Evolutionary conservation across 2,797 vertebrate species (phyloP).

Genomic region (Melanotaenia nigrans): DNA sequence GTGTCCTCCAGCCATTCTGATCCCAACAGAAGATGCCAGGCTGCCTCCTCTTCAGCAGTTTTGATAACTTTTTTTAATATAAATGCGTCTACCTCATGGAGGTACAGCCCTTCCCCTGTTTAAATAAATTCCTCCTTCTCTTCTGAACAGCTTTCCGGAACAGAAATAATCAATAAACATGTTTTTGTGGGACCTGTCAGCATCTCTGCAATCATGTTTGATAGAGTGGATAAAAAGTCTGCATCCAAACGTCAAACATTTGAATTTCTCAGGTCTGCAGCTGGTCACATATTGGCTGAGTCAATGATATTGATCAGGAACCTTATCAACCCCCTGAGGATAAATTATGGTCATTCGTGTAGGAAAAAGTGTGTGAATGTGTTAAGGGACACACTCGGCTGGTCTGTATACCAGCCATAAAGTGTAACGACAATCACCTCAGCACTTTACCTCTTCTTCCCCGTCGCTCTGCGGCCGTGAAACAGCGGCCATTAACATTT

Average conservation of each 20-base stretch:
- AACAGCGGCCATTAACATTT: slow-evolving; percentile 78
- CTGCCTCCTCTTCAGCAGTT: too few species aligned
- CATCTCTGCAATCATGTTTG: slow-evolving; percentile 19
- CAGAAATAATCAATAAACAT: neutral
- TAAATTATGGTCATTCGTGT: slow-evolving; percentile 32
- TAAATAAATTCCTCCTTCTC: neutral
- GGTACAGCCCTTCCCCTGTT: too few species aligned
- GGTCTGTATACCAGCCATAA: slow-evolving; percentile 61
- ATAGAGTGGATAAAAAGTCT: slow-evolving; percentile 16
- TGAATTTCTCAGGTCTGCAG: slow-evolving; percentile 7
- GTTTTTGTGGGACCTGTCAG: slow-evolving; percentile 8
- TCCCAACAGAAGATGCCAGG: too few species aligned
- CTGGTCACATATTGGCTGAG: slow-evolving; percentile 33
- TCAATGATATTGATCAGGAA: slow-evolving; percentile 47
- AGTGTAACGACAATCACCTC: slow-evolving; percentile 62
- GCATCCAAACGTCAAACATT: slow-evolving; percentile 13
- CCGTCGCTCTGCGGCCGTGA: slow-evolving; percentile 56
- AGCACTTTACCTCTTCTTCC: slow-evolving; percentile 51
- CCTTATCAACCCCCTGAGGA: slow-evolving; percentile 20
- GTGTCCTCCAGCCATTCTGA: too few species aligned
- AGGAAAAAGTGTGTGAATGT: neutral
- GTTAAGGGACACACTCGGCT: slow-evolving; percentile 2
- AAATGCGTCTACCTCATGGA: too few species aligned
- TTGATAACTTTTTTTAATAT: too few species aligned
- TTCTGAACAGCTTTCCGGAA: neutral